phyloP scores from a whole-genome alignment of 2,797 vertebrate genomes.

The Halcyon chelicuti region DNA sequence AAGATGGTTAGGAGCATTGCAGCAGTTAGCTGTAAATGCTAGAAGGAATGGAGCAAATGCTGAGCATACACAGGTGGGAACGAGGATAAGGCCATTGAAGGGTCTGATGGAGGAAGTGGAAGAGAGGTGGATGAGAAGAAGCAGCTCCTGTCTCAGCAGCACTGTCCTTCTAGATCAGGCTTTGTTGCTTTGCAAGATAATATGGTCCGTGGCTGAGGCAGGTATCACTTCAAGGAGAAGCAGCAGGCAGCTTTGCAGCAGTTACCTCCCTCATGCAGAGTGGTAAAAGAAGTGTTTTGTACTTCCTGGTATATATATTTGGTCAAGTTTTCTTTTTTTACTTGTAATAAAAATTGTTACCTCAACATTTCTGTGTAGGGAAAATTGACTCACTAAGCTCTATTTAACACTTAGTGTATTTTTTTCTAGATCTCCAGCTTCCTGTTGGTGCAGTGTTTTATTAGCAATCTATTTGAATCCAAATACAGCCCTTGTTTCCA shows the following conservation, averaged over 20 bases:
- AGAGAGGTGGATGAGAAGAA: accelerated
- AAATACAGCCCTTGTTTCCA: neutral
- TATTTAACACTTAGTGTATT: neutral
- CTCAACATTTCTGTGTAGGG: neutral
- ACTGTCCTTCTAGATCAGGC: accelerated
- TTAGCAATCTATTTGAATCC: neutral
- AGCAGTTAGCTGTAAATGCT: neutral
- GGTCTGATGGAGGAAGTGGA: neutral
- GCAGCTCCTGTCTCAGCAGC: neutral
- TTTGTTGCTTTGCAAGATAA: neutral
- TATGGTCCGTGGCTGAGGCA: neutral
- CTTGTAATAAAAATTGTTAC: neutral
- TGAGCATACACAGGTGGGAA: accelerated
- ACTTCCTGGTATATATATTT: neutral
- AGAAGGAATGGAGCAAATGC: neutral
- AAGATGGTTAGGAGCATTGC: neutral
- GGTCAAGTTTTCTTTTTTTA: neutral
- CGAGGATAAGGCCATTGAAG: accelerated
- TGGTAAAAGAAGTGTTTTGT: neutral
- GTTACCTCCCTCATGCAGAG: neutral
- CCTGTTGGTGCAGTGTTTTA: neutral
- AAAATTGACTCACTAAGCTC: neutral
- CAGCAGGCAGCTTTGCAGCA: neutral
- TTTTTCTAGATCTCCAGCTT: neutral
- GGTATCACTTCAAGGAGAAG: neutral